phyloP scores from a whole-genome alignment of 2,113 vertebrate genomes.

The Sander vitreus region DNA sequence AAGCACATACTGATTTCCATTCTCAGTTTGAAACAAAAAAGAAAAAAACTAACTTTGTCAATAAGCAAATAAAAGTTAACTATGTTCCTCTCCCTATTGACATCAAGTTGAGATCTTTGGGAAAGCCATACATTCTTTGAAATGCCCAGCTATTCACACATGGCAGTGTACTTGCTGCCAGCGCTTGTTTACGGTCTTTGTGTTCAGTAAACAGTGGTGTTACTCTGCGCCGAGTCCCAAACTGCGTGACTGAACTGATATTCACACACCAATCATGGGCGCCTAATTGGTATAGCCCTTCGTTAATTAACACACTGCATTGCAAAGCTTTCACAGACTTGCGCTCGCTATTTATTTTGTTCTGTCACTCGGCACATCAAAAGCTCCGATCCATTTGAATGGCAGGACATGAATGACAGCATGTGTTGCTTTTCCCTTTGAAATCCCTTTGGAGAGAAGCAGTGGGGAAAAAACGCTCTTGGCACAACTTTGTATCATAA shows the following conservation, averaged over 20 bases:
- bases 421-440: conserved; percentile 74
- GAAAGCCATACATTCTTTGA: conserved; percentile 44
- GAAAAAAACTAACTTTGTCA: background rate
- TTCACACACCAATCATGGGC: conserved; percentile 76
- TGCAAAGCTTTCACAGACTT: conserved; percentile 73
- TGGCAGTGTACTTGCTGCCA: conserved; percentile 60
- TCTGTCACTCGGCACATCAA: conserved; percentile 74
- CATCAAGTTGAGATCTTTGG: conserved; percentile 24
- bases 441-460: conserved; percentile 57
- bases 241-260: conserved; percentile 78
- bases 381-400: conserved; percentile 65
- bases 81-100: background rate
- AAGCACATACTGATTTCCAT: background rate
- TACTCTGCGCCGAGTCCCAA: conserved; percentile 64
- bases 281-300: conserved; percentile 81
- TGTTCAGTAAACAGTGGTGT: conserved; percentile 88
- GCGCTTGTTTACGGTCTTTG: conserved; percentile 72
- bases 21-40: background rate
- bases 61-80: background rate
- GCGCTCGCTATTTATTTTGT: conserved; percentile 74
- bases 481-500: conserved; percentile 74
- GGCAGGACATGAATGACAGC: conserved; percentile 72
- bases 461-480: conserved; percentile 61
- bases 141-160: conserved; percentile 59
- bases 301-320: conserved; percentile 79